Evolutionary conservation across 2,797 vertebrate species (phyloP).

Genomic region (Sardinella longiceps): DNA sequence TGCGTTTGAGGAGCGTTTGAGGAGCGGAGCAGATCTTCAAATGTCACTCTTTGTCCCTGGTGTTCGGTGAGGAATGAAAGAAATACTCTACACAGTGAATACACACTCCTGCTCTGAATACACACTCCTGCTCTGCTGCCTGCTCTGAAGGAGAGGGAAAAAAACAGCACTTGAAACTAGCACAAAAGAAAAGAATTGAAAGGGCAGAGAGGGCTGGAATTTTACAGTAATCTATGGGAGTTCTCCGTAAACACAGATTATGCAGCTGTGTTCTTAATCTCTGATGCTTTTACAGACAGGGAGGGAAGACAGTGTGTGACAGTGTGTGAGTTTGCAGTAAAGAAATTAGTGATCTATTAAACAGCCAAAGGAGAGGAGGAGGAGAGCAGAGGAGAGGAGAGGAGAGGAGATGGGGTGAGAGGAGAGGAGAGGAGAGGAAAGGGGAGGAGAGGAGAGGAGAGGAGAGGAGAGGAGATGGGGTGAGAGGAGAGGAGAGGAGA

Average conservation of each 20-base stretch:
- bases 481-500: no score
- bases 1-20: not conserved
- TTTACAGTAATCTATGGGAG: no score
- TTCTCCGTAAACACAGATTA: no score
- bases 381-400: not conserved
- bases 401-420: no score
- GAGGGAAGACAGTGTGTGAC: not conserved
- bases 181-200: not conserved
- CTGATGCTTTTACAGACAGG: not conserved
- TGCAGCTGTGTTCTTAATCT: not conserved
- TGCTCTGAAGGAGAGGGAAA: not conserved
- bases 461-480: no score
- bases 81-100: not conserved
- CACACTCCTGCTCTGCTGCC: not conserved
- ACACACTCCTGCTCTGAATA: not conserved
- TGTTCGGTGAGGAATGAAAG: not conserved
- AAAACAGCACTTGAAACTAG: not conserved
- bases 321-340: not conserved
- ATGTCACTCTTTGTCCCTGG: not conserved
- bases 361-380: no score
- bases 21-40: constrained; percentile 2
- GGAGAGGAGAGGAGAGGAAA: no score
- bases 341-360: not conserved
- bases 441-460: no score
- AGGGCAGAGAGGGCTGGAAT: no score